Evolutionary conservation across 2,113 vertebrate species (phyloP).

Genomic region (Danio rerio): GRCz12tu NC_133186.1:33546001-33546500

Average conservation of each 20-base stretch:
- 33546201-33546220: conserved; percentile 76
- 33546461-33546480: not conserved
- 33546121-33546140: conserved; percentile 66
- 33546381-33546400: not conserved
- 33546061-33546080: conserved; percentile 68
- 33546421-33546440: not conserved
- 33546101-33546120: conserved; percentile 54
- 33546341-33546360: conserved; percentile 13
- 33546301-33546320: conserved; percentile 22
- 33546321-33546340: conserved; percentile 23
- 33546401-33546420: conserved; percentile 40
- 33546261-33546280: not conserved
- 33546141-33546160: conserved; percentile 73
- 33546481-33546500: conserved; percentile 71
- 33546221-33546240: not conserved
- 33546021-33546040: not conserved
- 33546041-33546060: conserved; percentile 73
- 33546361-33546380: conserved; percentile 25
- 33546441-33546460: not conserved
- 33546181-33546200: conserved; percentile 76
- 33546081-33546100: conserved; percentile 63
- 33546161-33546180: conserved; percentile 73
- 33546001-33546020: too few relatives aligned
- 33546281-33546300: not conserved
- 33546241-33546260: conserved; percentile 9